These are phyloP conservation scores for Chondrosia reniformis DNA, from an alignment of 37 sponge, comb jelly and placozoan genomes.

Conservation along the genomic window DNA sequence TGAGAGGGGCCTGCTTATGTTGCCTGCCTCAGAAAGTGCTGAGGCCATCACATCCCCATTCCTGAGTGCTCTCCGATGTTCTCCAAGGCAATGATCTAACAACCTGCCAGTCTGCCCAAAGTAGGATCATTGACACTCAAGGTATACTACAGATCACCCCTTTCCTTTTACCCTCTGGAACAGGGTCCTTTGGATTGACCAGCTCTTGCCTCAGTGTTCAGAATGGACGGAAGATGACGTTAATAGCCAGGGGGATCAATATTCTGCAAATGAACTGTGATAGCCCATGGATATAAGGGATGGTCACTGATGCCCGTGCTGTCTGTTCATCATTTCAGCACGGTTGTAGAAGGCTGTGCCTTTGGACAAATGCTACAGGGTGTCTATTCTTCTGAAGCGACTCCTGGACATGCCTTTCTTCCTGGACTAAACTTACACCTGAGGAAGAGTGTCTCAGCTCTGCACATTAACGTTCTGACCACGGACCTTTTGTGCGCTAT, in stretches of 20 bases:
- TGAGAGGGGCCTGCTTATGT: too few relatives aligned
- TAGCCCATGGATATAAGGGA: not conserved
- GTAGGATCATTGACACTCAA: not conserved
- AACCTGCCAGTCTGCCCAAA: not conserved
- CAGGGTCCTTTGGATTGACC: not conserved
- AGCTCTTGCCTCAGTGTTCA: not conserved
- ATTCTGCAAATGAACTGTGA: not conserved
- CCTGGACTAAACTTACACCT: not conserved
- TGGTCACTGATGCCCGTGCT: not conserved
- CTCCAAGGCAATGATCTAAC: not conserved
- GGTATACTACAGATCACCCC: not conserved
- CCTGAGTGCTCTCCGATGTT: not conserved
- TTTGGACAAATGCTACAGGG: not conserved
- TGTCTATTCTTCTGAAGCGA: not conserved
- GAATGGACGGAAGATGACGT: not conserved
- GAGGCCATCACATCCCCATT: not conserved
- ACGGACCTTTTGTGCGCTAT: not conserved
- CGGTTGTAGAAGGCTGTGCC: not conserved
- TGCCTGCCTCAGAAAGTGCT: not conserved
- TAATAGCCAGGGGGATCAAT: not conserved
- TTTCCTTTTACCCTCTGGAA: not conserved
- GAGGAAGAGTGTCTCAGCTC: not conserved
- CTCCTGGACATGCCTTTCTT: not conserved
- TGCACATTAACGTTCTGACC: not conserved
- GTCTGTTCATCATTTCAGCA: not conserved